These are phyloP conservation scores for Ovis canadensis DNA, from an alignment of 2,113 vertebrate genomes.

Conservation along the genomic window DNA sequence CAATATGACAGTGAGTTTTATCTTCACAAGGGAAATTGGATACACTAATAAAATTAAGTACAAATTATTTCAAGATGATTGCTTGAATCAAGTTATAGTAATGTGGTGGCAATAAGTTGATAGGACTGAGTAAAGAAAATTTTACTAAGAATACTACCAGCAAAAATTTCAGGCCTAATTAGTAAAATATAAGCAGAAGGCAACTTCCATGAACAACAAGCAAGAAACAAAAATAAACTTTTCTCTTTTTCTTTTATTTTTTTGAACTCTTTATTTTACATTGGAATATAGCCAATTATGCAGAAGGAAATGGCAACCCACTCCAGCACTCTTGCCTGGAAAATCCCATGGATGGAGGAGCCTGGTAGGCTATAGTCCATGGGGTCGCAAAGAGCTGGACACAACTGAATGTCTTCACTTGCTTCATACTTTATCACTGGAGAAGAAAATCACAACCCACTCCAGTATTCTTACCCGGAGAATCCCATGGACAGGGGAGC, in stretches of 20 bases:
- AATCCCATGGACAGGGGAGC: too few species aligned
- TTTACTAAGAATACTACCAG: neutral
- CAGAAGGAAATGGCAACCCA: neutral
- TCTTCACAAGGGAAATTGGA: neutral
- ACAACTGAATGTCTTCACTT: accelerated
- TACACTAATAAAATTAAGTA: neutral
- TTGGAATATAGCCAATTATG: neutral
- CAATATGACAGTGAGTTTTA: neutral
- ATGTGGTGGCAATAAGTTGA: neutral
- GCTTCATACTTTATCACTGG: neutral
- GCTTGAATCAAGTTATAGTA: neutral
- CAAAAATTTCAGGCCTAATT: neutral
- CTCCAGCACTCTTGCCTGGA: neutral
- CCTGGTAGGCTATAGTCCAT: neutral
- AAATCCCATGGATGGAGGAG: neutral
- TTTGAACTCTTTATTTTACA: neutral
- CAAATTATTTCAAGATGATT: neutral
- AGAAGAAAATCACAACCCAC: too few species aligned
- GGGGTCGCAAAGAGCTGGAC: neutral
- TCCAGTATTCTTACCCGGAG: too few species aligned
- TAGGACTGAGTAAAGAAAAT: neutral
- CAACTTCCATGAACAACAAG: neutral
- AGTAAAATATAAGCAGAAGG: neutral
- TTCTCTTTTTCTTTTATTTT: neutral
- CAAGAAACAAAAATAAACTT: neutral